Evolutionary conservation across 2,888 invertebrate species (phyloP).

Genomic region (Trissoscelio sp.): DNA sequence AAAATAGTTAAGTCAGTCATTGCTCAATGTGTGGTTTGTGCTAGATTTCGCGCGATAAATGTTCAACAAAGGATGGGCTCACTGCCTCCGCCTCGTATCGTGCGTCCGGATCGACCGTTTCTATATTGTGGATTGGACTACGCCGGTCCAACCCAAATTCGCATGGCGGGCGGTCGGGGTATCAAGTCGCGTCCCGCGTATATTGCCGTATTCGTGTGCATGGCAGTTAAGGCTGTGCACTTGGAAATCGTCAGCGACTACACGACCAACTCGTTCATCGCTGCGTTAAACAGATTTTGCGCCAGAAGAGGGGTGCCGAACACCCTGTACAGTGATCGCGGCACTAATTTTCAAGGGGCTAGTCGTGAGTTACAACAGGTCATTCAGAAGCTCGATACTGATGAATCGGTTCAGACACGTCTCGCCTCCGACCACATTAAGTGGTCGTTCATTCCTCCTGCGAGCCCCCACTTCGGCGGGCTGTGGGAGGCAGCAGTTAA

Average conservation of each 20-base stretch:
- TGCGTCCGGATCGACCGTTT: neutral
- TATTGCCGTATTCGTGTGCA: neutral
- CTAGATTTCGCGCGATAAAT: neutral
- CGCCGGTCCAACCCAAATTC: neutral
- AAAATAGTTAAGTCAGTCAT: too few relatives aligned
- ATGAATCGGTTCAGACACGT: neutral
- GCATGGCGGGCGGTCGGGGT: conserved; percentile 14
- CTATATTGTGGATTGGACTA: neutral
- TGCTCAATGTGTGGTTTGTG: too few relatives aligned
- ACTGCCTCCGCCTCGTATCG: neutral
- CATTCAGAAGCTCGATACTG: neutral
- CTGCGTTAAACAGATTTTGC: neutral
- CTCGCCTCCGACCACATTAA: neutral
- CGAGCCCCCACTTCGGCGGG: conserved; percentile 3
- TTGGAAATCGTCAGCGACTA: neutral
- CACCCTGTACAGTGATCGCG: neutral
- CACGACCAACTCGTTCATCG: neutral
- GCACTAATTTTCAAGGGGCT: conserved; percentile 3
- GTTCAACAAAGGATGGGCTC: neutral
- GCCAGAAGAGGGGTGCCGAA: neutral
- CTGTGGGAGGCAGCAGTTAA: conserved; percentile 9
- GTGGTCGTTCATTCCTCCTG: conserved; percentile 15
- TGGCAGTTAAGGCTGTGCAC: neutral
- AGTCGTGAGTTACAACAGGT: neutral
- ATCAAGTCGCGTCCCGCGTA: neutral